Conservation (phyloP, 2,797 vertebrate genomes). For the Hipposideros larvatus region DNA sequence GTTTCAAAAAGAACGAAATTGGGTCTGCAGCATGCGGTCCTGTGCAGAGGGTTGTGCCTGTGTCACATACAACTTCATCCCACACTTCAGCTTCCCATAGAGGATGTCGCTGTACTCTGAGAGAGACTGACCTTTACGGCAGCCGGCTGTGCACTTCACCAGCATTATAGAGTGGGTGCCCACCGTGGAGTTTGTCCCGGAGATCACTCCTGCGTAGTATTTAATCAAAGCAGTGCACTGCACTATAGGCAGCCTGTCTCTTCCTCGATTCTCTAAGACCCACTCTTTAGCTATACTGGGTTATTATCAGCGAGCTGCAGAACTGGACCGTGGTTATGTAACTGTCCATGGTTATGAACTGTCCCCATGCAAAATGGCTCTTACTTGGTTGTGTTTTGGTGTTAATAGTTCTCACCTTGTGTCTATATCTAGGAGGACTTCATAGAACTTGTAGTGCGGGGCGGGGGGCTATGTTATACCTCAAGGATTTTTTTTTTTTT, state of each 20-base stretch:
- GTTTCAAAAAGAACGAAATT: constrained; percentile 20
- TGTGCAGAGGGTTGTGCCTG: neutral
- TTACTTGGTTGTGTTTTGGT: neutral
- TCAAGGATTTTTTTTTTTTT: neutral
- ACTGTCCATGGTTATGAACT: neutral
- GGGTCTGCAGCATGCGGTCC: neutral
- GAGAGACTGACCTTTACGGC: neutral
- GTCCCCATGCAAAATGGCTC: neutral
- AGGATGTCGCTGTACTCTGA: neutral
- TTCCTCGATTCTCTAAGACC: neutral
- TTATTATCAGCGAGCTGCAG: neutral
- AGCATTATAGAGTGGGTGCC: neutral
- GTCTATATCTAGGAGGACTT: neutral
- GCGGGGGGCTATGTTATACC: neutral
- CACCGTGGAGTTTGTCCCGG: neutral
- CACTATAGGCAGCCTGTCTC: rapidly evolving
- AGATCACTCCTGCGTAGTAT: neutral
- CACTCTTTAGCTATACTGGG: neutral
- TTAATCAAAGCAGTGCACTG: neutral
- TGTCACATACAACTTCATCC: neutral
- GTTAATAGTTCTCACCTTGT: neutral
- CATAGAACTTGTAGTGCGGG: neutral
- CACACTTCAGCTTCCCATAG: neutral
- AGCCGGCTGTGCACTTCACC: neutral
- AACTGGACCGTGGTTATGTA: neutral